A percentile compares a stretch with the other conserved stretches of the same genome.
Conservation (phyloP, 1,140 invertebrate genomes). For the Lysiphlebus fabarum region DNA sequence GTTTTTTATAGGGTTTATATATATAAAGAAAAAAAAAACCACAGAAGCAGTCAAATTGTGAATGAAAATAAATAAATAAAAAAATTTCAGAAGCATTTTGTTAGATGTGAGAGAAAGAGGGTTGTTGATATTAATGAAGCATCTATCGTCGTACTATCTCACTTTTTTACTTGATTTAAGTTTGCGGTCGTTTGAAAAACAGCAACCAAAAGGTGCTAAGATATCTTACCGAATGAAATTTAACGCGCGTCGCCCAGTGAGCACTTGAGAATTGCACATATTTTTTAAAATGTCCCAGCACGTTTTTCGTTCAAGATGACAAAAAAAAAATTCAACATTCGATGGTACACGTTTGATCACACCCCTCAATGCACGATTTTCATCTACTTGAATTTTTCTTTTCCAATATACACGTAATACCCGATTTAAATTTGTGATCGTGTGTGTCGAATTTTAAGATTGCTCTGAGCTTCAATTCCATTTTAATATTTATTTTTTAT, state of each 20-base stretch:
- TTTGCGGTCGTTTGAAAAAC: too few relatives aligned
- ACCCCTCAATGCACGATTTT: slow-evolving; percentile 12
- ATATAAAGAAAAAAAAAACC: too few relatives aligned
- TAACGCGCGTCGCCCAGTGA: slow-evolving; percentile 5
- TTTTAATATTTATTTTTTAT: too few relatives aligned
- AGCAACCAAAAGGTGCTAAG: slow-evolving; percentile 12
- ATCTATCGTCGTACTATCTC: too few relatives aligned
- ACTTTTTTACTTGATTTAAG: too few relatives aligned
- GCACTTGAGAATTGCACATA: slow-evolving; percentile 20
- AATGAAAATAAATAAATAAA: too few relatives aligned
- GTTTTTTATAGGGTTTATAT: too few relatives aligned
- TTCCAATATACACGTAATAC: slow-evolving; percentile 13
- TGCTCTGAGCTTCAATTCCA: not conserved
- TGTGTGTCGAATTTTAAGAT: slow-evolving; percentile 16
- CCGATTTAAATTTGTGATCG: slow-evolving; percentile 17
- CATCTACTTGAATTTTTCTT: not conserved
- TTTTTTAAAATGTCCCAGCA: slow-evolving; percentile 8
- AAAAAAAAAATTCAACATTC: not conserved
- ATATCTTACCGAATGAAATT: slow-evolving; percentile 15
- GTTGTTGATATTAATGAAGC: too few relatives aligned
- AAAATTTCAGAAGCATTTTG: too few relatives aligned
- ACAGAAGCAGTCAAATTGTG: too few relatives aligned
- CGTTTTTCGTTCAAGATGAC: not conserved
- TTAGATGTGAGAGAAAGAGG: too few relatives aligned
- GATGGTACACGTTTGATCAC: not conserved